Base-by-base conservation (phyloP, 2,888 invertebrate genomes). In the Eilema sororculum region DNA sequence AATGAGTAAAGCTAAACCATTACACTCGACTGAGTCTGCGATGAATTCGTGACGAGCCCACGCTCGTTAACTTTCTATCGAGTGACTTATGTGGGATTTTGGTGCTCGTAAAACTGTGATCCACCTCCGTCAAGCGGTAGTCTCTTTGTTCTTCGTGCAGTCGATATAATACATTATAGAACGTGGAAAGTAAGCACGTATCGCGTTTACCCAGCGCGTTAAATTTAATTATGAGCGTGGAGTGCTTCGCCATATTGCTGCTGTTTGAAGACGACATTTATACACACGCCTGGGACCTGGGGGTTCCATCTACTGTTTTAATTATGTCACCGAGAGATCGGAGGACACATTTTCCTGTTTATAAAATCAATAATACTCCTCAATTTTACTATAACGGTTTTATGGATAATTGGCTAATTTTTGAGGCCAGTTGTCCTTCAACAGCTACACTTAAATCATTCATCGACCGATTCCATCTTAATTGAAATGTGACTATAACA, bases 1-100 rank as follows among this genome's bases (percentile, higher is more conserved):
- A 84, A 79, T 83, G 79, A 80, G 79, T 82, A 81, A 76, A 73
- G 68, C 65, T 82, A 81, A 76, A 73, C 69, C 65, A 76, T 77
- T 77, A 77, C n/a, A 10, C 30, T 30, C 28, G 33, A 60, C 60
- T 20, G 25, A 9, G 60, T 60, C 69, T 72, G 74, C 67, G 52
- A 59, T 67, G 69, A 78, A 78, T 77, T 72, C 67, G 24, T 70
- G 67, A 75, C 60, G 63, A 74, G 66, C 71, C 71, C 41, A 72
- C 65, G 71, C 59, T 72, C 79, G 69, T 77, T 74, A 79, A 73
- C 57, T 74, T 78, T 77, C 74, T 77, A 72, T 79, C 74, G 62
- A 65, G 58, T 72, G 68, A 75, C 72, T 71, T 70, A 68, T 67
- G 56, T 70, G 28, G 56, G 69, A 64, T 59, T 59, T 59, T 57